Conservation (phyloP, 2,113 vertebrate species). For the Puffinus mauretanicus region DNA sequence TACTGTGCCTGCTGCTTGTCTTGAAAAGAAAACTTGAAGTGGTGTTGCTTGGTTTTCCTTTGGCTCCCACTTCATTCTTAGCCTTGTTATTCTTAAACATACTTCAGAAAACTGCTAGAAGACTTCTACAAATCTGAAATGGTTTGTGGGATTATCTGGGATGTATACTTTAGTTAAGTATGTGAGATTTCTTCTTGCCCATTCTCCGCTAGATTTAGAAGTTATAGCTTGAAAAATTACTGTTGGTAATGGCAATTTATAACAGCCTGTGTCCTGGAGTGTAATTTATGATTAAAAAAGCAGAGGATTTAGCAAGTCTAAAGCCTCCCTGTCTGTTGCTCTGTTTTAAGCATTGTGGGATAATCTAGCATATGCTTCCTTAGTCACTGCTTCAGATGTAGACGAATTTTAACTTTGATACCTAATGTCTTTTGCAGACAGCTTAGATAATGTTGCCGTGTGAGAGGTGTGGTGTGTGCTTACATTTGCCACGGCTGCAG, state of each 20-base stretch:
- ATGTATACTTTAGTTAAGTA: background rate
- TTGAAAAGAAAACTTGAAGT: background rate
- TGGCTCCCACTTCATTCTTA: slow-evolving; percentile 2
- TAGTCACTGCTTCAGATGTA: background rate
- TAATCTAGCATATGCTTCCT: background rate
- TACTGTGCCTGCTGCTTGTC: slow-evolving; percentile 10
- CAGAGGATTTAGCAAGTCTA: background rate
- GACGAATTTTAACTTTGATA: background rate
- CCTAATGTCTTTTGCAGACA: slow-evolving; percentile 21
- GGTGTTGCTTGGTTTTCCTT: slow-evolving; percentile 11
- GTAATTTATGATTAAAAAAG: slow-evolving; percentile 6
- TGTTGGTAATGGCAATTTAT: background rate
- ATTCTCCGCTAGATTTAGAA: background rate
- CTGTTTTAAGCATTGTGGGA: background rate
- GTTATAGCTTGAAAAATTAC: background rate
- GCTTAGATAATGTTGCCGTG: background rate
- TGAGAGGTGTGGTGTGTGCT: background rate
- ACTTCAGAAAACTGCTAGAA: slow-evolving; percentile 19
- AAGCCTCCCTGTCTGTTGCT: background rate
- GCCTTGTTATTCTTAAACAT: slow-evolving; percentile 41
- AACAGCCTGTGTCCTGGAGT: background rate
- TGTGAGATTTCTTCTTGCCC: slow-evolving; percentile 7
- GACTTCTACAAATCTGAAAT: background rate
- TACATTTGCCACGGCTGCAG: background rate
- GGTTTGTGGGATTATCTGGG: slow-evolving; percentile 27